phyloP scores from a whole-genome alignment of 1,140 invertebrate genomes.

The Eciton burchellii region DNA sequence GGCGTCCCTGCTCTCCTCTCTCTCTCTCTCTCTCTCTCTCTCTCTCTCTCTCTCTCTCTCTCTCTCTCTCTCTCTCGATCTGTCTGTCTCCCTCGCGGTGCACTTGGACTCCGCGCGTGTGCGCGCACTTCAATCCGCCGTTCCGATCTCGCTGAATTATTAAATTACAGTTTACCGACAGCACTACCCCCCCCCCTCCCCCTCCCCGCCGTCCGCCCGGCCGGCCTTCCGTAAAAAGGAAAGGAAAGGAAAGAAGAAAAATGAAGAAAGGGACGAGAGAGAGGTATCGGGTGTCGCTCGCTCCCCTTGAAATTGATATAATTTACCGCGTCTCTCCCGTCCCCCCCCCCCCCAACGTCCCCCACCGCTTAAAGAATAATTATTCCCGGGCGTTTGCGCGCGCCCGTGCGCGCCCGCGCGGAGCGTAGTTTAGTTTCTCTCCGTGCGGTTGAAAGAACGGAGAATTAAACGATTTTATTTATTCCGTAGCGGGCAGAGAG shows the following conservation, averaged over 20 bases:
- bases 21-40: no score
- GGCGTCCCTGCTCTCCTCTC: not conserved
- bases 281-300: not conserved
- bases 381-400: slow-evolving; percentile 12
- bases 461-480: slow-evolving; percentile 53
- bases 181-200: no score
- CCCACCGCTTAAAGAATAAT: no score
- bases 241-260: no score
- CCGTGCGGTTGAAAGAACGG: slow-evolving; percentile 11
- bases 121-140: slow-evolving; percentile 5
- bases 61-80: no score
- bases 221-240: not conserved
- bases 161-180: slow-evolving; percentile 54
- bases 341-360: no score
- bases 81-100: no score
- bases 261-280: not conserved
- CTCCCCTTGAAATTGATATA: slow-evolving; percentile 7
- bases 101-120: not conserved
- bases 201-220: no score
- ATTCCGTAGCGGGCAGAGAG: slow-evolving; percentile 13
- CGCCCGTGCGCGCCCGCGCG: not conserved
- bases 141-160: slow-evolving; percentile 11
- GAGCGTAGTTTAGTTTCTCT: not conserved
- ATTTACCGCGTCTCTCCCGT: slow-evolving; percentile 4
- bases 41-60: no score